Evolutionary conservation across 2,113 vertebrate species (phyloP), one percentile per base, ranked within the genome.

Genomic region (Amphilophus citrinellus): DNA sequence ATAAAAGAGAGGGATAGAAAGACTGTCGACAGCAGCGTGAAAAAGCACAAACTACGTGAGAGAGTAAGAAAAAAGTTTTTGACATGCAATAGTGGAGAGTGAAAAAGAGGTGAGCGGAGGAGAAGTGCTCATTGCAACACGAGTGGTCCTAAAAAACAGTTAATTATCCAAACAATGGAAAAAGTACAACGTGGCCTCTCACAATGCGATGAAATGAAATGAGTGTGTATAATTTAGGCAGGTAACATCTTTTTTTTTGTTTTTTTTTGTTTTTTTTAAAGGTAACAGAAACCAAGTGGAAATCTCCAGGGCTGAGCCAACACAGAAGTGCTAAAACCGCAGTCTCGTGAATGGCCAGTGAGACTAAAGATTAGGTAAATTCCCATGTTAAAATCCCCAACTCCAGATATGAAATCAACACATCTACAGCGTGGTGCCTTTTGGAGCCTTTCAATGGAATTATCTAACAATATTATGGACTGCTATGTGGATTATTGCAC

Each of bases 111-210:
- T 56, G 68, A 73, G 68, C 14, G 27, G 68, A 53, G 66, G 17
- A 73, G 66, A 73, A 73, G 47, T 53, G 44, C 44, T 53, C 24
- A 32, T 27, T 73, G 50, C 44, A 73, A 53, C 27, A 73, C 0
- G 66, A 53, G 66, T 53, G 20, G 27, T 56, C 68, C 47, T 53
- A 44, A 71, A 71, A 24, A 71, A 71, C 66, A 71, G 66, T 50
- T 71, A 50, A 71, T 71, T 71, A 71, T 53, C 17, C 30, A 24
- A 53, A 71, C 66, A 73, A 30, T 56, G 47, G 68, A 53, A 73
- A 17, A 73, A 53, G 2, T 30, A 56, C 68, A 53, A 73, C 27
- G 30, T 71, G 42, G 42, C 15, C 0, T 24, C 44, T 50, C 44
- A 71, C 66, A 2, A 50, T 32, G 66, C 30, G 44, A 50, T 71